These are phyloP conservation scores for Petrolisthes cinctipes DNA, from an alignment of 2,888 invertebrate genomes.

Conservation along the genomic window DNA sequence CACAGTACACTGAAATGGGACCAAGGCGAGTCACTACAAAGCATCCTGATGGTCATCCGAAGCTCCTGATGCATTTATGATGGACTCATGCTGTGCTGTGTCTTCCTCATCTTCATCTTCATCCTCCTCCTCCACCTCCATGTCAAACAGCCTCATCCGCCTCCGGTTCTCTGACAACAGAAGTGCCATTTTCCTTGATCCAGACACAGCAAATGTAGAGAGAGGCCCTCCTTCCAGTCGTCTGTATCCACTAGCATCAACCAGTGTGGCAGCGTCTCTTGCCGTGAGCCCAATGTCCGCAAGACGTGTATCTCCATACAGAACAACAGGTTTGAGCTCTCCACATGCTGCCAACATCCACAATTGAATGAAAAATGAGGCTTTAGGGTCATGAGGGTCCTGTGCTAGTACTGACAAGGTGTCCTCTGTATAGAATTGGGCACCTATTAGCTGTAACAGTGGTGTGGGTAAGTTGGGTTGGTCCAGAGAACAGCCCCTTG, in stretches of 20 bases:
- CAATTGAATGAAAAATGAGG: constrained; percentile 59
- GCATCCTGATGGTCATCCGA: constrained; percentile 49
- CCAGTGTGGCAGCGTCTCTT: constrained; percentile 42
- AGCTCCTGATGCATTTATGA: constrained; percentile 58
- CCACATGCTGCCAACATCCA: constrained; percentile 50
- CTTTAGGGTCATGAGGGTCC: constrained; percentile 55
- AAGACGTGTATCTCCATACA: constrained; percentile 37
- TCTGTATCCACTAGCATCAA: constrained; percentile 69
- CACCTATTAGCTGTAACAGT: constrained; percentile 74
- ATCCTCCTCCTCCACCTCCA: constrained; percentile 92
- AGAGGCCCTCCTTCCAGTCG: constrained; percentile 79
- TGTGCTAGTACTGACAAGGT: constrained; percentile 79
- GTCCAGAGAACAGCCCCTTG: constrained; percentile 37
- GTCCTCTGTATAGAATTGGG: constrained; percentile 82
- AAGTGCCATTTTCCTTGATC: constrained; percentile 85
- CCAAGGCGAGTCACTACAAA: neutral
- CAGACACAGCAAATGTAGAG: constrained; percentile 84
- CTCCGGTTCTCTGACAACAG: constrained; percentile 83
- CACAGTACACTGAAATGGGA: neutral
- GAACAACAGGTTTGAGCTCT: constrained; percentile 34
- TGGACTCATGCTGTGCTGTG: constrained; percentile 47
- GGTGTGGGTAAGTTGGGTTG: constrained; percentile 29
- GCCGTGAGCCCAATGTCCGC: constrained; percentile 42
- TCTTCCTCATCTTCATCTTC: constrained; percentile 72
- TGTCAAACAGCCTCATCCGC: constrained; percentile 88